These are phyloP conservation scores for Chymomyza fuscimana DNA, from an alignment of 2,888 invertebrate species.

Conservation along the genomic window DNA sequence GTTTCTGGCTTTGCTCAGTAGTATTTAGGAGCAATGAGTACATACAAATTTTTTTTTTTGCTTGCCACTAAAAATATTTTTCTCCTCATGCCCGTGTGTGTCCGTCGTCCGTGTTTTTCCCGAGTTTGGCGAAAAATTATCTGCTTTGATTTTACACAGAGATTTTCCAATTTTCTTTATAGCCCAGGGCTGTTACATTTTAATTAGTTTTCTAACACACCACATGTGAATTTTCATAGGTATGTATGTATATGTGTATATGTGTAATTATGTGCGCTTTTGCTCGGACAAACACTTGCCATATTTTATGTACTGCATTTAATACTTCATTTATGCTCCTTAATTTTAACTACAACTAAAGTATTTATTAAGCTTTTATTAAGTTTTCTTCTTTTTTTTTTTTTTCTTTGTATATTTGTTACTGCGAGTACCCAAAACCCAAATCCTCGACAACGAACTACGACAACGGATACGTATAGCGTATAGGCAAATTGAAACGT, in stretches of 20 bases:
- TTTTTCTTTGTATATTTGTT: conserved; percentile 21
- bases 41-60: conserved; percentile 60
- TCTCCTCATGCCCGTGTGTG: conserved; percentile 1
- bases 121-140: conserved; percentile 6
- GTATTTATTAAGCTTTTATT: conserved; percentile 4
- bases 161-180: conserved; percentile 4
- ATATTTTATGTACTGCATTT: background rate
- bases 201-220: background rate
- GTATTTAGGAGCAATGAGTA: conserved; percentile 69
- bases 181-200: background rate
- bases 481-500: conserved; percentile 48
- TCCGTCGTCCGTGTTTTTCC: background rate
- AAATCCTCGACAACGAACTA: conserved; percentile 60
- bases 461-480: conserved; percentile 28
- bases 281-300: background rate
- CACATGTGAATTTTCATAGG: background rate
- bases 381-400: conserved; percentile 11
- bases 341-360: background rate
- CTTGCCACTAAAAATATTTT: conserved; percentile 12
- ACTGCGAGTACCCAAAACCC: conserved; percentile 58
- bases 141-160: conserved; percentile 11
- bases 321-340: background rate
- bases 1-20: conserved; percentile 17
- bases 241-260: background rate
- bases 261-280: conserved; percentile 3